Percentiles rank a stretch among this genome's conserved stretches.
Conservation (phyloP, 37 sponge, comb jelly and placozoan species). For the Eunapius fragilis region DNA sequence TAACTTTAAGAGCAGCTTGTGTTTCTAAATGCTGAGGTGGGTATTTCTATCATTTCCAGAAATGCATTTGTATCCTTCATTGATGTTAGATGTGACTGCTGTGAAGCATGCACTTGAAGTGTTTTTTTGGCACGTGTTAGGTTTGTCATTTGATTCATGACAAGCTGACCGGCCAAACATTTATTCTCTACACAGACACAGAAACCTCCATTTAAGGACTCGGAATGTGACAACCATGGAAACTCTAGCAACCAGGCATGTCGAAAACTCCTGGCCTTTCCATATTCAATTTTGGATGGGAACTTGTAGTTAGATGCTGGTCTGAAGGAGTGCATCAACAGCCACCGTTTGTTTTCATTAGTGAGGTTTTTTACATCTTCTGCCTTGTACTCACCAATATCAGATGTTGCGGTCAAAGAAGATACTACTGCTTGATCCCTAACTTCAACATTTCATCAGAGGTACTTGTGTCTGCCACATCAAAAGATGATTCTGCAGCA, state of each 20-base stretch:
- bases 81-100: conserved; percentile 20
- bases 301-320: conserved; percentile 2
- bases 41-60: neutral
- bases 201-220: conserved; percentile 11
- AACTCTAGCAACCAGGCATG: conserved; percentile 44
- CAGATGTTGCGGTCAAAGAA: too few species aligned
- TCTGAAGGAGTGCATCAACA: conserved; percentile 18
- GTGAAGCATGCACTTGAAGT: neutral
- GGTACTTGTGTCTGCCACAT: too few species aligned
- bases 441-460: too few species aligned
- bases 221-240: conserved; percentile 59
- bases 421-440: too few species aligned
- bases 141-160: conserved; percentile 29
- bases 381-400: too few species aligned
- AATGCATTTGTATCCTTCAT: neutral
- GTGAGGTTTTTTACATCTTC: neutral
- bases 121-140: conserved; percentile 38
- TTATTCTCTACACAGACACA: conserved; percentile 33
- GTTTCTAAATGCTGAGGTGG: neutral
- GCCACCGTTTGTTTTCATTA: conserved; percentile 23
- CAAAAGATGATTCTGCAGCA: too few species aligned
- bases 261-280: conserved; percentile 54
- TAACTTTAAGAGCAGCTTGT: neutral
- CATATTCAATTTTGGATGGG: conserved; percentile 36
- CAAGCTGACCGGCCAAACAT: neutral